Evolutionary conservation across 1,140 invertebrate genomes (phyloP).

Genomic region (Drosophila nigromelanica): DNA sequence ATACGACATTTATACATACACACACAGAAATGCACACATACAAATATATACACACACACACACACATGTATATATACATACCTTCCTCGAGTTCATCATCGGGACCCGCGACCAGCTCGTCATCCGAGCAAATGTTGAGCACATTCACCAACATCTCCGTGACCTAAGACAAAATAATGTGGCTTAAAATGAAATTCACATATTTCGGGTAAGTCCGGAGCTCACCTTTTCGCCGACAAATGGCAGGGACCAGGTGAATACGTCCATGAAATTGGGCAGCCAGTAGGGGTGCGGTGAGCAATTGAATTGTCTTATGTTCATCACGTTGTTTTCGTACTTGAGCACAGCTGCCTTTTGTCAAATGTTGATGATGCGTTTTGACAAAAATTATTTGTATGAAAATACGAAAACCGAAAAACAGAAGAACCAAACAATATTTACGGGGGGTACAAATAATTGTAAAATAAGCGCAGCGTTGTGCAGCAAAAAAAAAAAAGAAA

Average conservation of each 20-base stretch:
- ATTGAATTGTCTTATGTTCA: conserved; percentile 99
- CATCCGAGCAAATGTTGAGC: conserved; percentile 99
- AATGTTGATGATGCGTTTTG: conserved; percentile 66
- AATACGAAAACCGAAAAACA: conserved; percentile 27
- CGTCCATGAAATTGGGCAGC: conserved; percentile 99
- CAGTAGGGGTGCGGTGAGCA: conserved; percentile 99
- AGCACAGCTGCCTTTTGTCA: conserved; percentile 96
- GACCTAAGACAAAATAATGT: conserved; percentile 86
- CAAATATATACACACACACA: conserved; percentile 1
- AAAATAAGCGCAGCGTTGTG: conserved; percentile 45
- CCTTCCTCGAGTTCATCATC: conserved; percentile 99
- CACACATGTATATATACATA: conserved; percentile 80
- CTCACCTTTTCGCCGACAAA: conserved; percentile 99
- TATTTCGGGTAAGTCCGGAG: background rate
- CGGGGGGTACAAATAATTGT: conserved; percentile 27
- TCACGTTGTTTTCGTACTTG: conserved; percentile 99
- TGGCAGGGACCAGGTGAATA: conserved; percentile 99
- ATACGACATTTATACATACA: conserved; percentile 63
- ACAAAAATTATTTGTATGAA: conserved; percentile 48
- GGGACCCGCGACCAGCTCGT: conserved; percentile 98
- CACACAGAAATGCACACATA: conserved; percentile 15
- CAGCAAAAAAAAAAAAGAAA: conserved; percentile 35
- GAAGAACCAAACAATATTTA: conserved; percentile 44
- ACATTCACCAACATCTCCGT: conserved; percentile 99
- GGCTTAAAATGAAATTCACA: conserved; percentile 1